These are phyloP conservation scores for Cephus pygmeus DNA, from an alignment of 2,888 invertebrate species.

Conservation along the genomic window DNA sequence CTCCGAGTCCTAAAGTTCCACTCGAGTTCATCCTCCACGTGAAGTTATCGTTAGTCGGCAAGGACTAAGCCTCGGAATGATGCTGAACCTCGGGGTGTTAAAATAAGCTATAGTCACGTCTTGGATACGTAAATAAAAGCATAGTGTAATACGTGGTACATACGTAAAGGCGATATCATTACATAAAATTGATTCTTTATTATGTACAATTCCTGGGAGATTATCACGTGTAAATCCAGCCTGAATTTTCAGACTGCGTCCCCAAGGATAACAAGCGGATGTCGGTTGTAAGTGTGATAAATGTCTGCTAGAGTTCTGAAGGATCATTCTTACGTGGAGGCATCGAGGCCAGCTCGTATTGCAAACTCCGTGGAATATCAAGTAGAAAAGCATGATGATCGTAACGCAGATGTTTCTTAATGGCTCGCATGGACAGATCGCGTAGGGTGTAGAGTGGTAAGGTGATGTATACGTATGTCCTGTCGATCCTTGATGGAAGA, in stretches of 20 bases:
- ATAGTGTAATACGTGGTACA: not conserved
- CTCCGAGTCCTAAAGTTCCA: not conserved
- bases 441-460: conserved; percentile 49
- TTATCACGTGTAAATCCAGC: not conserved
- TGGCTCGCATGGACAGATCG: conserved; percentile 46
- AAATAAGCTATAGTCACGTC: not conserved
- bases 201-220: not conserved
- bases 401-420: conserved; percentile 45
- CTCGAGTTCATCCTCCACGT: not conserved
- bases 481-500: conserved; percentile 33
- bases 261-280: not conserved
- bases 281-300: not conserved
- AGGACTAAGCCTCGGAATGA: not conserved
- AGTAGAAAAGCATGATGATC: conserved; percentile 49
- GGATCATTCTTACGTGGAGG: conserved; percentile 34
- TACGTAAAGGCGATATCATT: not conserved
- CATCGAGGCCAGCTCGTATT: conserved; percentile 48
- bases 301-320: conserved; percentile 6
- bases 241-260: not conserved
- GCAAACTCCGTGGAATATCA: conserved; percentile 54
- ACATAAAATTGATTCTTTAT: not conserved
- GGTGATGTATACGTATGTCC: conserved; percentile 47
- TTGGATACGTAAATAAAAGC: not conserved
- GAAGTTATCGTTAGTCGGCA: not conserved
- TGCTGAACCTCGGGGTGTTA: not conserved